These are phyloP conservation scores for Pristionchus fissidentatus DNA, from an alignment of 2,888 invertebrate species.

Conservation along the genomic window DNA sequence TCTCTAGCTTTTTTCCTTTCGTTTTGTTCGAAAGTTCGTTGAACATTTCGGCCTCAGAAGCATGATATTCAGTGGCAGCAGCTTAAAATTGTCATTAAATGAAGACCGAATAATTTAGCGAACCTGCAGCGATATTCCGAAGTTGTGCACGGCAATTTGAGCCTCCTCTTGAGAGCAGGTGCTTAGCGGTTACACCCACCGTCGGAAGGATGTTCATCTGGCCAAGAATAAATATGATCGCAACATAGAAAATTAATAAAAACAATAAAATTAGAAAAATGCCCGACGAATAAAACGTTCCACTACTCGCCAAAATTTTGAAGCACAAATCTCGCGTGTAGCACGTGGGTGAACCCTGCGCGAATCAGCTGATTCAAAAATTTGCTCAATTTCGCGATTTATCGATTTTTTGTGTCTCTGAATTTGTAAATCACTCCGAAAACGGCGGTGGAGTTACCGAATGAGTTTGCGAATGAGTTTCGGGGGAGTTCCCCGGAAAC, in stretches of 20 bases:
- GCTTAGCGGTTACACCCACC: background rate
- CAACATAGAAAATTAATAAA: background rate
- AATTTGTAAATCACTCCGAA: background rate
- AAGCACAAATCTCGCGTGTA: background rate
- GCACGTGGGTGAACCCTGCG: background rate
- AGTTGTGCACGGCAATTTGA: background rate
- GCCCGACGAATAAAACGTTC: background rate
- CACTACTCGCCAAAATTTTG: background rate
- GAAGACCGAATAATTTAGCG: background rate
- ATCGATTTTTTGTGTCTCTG: background rate
- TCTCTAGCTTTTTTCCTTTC: constrained; percentile 10
- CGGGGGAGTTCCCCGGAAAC: too few species aligned
- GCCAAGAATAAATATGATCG: background rate
- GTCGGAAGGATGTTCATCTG: constrained; percentile 15
- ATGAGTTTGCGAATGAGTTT: too few species aligned
- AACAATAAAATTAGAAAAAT: background rate
- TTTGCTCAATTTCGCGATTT: background rate
- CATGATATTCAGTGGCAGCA: background rate
- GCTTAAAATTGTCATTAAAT: background rate
- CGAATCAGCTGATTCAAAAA: constrained; percentile 43
- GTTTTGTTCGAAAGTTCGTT: background rate
- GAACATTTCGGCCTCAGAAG: background rate
- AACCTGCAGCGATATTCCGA: constrained; percentile 29
- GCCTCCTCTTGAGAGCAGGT: background rate
- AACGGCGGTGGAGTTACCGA: too few species aligned